phyloP scores from a whole-genome alignment of 2,888 invertebrate genomes.

The Hermaeophaga mercurialis region DNA sequence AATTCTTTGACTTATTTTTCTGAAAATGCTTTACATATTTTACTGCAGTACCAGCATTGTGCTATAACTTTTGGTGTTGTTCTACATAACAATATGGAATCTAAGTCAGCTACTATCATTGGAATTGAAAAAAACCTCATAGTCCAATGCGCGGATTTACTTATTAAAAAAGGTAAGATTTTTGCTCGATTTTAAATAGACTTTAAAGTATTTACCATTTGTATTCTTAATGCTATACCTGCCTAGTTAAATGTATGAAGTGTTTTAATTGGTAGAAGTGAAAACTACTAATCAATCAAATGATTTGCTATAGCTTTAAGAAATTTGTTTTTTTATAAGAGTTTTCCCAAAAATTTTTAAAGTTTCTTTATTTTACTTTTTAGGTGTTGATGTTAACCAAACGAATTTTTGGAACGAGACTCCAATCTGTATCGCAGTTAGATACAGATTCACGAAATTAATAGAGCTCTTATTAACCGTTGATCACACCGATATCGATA shows the following conservation, averaged over 20 bases:
- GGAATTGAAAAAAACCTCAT: conserved; percentile 35
- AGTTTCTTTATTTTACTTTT: no score
- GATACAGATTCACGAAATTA: conserved; percentile 31
- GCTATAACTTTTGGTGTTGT: conserved; percentile 32
- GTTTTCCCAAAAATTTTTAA: no score
- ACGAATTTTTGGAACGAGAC: conserved; percentile 45
- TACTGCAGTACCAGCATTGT: conserved; percentile 38
- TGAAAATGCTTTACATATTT: conserved; percentile 43
- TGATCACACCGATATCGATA: conserved; percentile 39
- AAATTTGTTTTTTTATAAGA: no score
- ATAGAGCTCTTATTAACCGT: conserved; percentile 27
- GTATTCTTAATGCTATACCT: no score
- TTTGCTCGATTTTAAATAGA: no score
- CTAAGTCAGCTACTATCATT: conserved; percentile 34
- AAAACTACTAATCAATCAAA: no score
- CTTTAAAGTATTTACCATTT: no score
- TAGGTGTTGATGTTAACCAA: conserved; percentile 41
- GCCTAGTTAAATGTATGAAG: no score
- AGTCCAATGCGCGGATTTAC: conserved; percentile 35
- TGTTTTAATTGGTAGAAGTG: no score
- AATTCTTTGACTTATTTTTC: conserved; percentile 40
- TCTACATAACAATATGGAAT: conserved; percentile 37
- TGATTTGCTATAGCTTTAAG: no score
- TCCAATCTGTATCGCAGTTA: conserved; percentile 41
- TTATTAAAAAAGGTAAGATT: conserved; percentile 32